Evolutionary conservation across 2,888 invertebrate genomes (phyloP), one percentile per base, ranked within the genome.

Genomic region (Yponomeuta evonymella): DNA sequence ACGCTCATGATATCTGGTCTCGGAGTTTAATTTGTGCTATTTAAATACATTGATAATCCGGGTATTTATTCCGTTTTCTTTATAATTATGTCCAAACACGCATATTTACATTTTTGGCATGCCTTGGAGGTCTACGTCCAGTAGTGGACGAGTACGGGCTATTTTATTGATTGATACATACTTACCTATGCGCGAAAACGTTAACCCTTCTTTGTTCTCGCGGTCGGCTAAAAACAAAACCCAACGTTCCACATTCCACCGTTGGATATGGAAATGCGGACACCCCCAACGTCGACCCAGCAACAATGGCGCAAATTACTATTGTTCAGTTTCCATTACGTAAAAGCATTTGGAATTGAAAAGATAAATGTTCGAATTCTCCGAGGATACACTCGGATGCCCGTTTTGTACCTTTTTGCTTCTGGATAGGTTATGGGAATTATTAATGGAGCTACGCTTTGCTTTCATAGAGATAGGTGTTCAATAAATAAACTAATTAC

Each of bases 241-340:
- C 51, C 51, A 67, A 43, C 12, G 10, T 67, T 67, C 33, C 30
- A 15, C 33, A 67, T 69, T 69, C 33, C 30, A 30, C 30, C 68
- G 23, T 48, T 48, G 68, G 33, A 67, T 67, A 67, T 67, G 67
- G 12, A 67, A 67, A 67, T 67, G 67, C n/a, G 43, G 33, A 67
- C 67, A 65, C 51, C 51, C 51, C 51, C 65, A 67, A 48, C 43
- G 67, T 29, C 69, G 62, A 10, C 70, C 62, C 43, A 43, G 43
- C n/a, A 65, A 67, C 70, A 70, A 70, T 63, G 63, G 70, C 63
- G 33, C 70, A 70, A 70, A 70, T 70, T 70, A 70, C 70, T 70
- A 70, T 70, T 70, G 70, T 70, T 70, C 48, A 43, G 63, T n/a
- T 63, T 62, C 70, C 43, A 70, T 70, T 70, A 70, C 36, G 68